These are phyloP conservation scores for Ashinkailepas kermadecensis DNA, from an alignment of 2,888 invertebrate genomes.

Conservation along the genomic window DNA sequence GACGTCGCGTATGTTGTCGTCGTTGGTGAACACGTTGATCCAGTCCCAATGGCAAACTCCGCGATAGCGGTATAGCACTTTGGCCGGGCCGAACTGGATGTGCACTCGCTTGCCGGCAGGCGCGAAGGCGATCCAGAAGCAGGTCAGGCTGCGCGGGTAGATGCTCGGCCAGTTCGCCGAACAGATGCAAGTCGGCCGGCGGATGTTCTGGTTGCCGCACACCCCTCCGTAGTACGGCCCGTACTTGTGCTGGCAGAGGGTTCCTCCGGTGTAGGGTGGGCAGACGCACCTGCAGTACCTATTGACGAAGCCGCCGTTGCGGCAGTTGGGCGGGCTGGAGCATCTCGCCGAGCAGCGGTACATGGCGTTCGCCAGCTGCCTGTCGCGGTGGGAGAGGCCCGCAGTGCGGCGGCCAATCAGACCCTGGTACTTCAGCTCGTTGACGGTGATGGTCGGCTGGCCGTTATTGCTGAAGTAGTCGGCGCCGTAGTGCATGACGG, in stretches of 20 bases:
- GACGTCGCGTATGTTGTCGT: neutral
- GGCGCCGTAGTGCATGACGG: constrained; percentile 26
- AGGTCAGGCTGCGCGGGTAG: neutral
- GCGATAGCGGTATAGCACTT: neutral
- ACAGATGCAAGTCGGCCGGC: neutral
- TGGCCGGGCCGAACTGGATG: neutral
- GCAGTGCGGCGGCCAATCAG: constrained; percentile 5
- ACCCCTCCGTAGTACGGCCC: neutral
- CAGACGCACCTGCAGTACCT: neutral
- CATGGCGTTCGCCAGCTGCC: too few species aligned
- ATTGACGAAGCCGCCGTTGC: neutral
- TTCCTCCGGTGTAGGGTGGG: neutral
- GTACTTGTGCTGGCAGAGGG: neutral
- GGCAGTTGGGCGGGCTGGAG: too few species aligned
- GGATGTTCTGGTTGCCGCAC: constrained; percentile 12
- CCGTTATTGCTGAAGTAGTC: neutral
- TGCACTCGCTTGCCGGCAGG: neutral
- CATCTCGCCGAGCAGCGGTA: too few species aligned
- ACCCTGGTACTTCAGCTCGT: neutral
- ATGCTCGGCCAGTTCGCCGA: constrained; percentile 22
- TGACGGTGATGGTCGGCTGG: constrained; percentile 22
- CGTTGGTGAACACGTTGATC: neutral
- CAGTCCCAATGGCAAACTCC: neutral
- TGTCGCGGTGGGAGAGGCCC: constrained; percentile 22
- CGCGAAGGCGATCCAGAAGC: neutral